Conservation (phyloP, 2,888 invertebrate species). For the Imbricaverruca yamaguchii region DNA sequence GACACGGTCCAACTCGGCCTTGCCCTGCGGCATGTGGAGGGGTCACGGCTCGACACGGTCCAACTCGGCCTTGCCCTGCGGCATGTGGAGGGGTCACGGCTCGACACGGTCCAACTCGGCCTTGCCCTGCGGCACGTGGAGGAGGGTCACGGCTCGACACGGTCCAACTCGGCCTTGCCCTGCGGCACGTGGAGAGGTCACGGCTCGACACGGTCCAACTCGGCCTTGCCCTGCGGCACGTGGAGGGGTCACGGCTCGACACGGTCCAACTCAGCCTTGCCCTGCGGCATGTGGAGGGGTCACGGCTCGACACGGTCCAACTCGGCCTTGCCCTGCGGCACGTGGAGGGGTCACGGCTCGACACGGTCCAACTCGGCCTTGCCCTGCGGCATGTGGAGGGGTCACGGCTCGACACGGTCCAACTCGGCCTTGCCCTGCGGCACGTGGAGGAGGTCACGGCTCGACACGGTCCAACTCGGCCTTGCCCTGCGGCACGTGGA, state of each 20-base stretch:
- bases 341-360: too few species aligned
- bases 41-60: too few species aligned
- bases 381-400: slow-evolving; percentile 47
- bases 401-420: too few species aligned
- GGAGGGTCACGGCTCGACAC: too few species aligned
- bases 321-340: slow-evolving; percentile 68
- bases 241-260: too few species aligned
- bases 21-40: slow-evolving; percentile 51
- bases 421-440: slow-evolving; percentile 76
- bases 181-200: slow-evolving; percentile 35
- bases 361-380: slow-evolving; percentile 64
- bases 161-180: slow-evolving; percentile 74
- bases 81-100: not conserved
- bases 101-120: slow-evolving; percentile 56
- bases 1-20: slow-evolving; percentile 60
- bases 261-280: slow-evolving; percentile 68
- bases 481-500: slow-evolving; percentile 54
- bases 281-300: slow-evolving; percentile 43
- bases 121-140: slow-evolving; percentile 54
- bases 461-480: slow-evolving; percentile 56
- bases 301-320: slow-evolving; percentile 43
- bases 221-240: slow-evolving; percentile 63
- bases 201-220: slow-evolving; percentile 48
- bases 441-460: not conserved
- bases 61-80: slow-evolving; percentile 76